A percentile compares a stretch with the other conserved stretches of the same genome.
These are phyloP conservation scores for Drosophila atripex DNA, from an alignment of 2,888 invertebrate genomes.

Conservation along the genomic window DNA sequence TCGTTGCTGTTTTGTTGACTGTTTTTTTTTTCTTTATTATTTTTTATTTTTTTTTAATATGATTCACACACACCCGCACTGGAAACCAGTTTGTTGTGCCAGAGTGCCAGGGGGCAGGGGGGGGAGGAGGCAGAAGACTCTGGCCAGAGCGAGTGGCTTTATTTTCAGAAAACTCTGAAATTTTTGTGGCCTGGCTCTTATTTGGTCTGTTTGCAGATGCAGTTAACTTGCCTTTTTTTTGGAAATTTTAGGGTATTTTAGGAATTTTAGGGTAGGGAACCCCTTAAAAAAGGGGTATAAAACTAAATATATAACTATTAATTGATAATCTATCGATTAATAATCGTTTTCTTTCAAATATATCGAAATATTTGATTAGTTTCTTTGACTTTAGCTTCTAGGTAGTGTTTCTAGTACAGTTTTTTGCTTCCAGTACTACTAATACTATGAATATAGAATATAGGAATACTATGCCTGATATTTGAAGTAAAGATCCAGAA, in stretches of 20 bases:
- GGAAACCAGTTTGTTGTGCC: constrained; percentile 65
- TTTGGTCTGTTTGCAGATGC: constrained; percentile 47
- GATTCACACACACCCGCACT: constrained; percentile 76
- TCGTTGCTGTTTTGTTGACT: constrained; percentile 50
- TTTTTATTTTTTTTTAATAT: constrained; percentile 54
- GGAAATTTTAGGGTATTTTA: background rate
- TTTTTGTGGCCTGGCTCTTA: constrained; percentile 16
- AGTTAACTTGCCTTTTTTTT: background rate
- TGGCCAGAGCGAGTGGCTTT: constrained; percentile 37
- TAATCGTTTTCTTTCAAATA: too few species aligned
- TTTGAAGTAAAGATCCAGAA: too few species aligned
- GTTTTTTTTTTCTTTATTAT: background rate
- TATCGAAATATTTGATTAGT: too few species aligned
- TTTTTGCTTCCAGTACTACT: too few species aligned
- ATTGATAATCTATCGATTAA: too few species aligned
- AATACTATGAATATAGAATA: too few species aligned
- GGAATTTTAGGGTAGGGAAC: background rate
- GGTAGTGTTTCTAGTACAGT: too few species aligned
- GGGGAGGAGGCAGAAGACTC: constrained; percentile 7
- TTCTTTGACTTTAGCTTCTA: too few species aligned
- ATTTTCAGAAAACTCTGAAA: constrained; percentile 51
- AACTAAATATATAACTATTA: too few species aligned
- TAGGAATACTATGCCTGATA: too few species aligned
- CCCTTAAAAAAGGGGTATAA: too few species aligned
- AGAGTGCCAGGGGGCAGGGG: constrained; percentile 7